Evolutionary conservation across 2,797 vertebrate species (phyloP), one percentile per base, ranked within the genome.

Genomic region (Pseudotriccus pelzelni): DNA sequence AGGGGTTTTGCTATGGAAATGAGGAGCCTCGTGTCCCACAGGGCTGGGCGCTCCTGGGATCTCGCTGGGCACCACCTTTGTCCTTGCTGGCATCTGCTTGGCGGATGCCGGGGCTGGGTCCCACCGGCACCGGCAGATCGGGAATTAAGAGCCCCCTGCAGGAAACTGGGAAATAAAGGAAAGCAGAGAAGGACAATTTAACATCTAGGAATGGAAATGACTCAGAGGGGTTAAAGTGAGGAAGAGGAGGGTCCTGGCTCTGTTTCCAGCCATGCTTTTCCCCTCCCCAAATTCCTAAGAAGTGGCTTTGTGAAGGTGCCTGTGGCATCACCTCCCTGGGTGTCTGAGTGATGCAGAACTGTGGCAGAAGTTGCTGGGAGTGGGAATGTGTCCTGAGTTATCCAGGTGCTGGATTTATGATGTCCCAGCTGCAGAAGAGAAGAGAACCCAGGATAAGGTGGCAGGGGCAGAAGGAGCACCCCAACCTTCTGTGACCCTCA

Each of bases 1-100:
- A 37, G 36, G 17, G 32, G 68, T 83, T 96, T 94, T 94, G 72
- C 93, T 90, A 86, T 94, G 95, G 93, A 92, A 95, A 96, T 92
- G 43, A 1, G 0, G 9, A 46, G 46, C 22, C 0, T 3, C 18
- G 68, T 62, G 68, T 62, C 73, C 68, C 92, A 47, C 0, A 15
- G 64, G 79, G 68, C 6, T 83, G 50, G 53, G 8, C 43, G 39
- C 67, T 84, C 46, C 55, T 2, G 3, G 60, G 63, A 46, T 50
- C 70, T 67, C 2, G 0, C 28, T n/a, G 52, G 41, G 63, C 30
- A 12, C 1, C 10, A 41, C 64, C 56, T 95, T 90, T 94, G 80
- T 62, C 52, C 49, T 78, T 2, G 1, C 37, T 64, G 53, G 32
- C 68, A 53, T 47, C 69, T 85, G 55, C 49, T 21, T 20, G 43